A percentile compares a stretch with the other conserved stretches of the same genome.
These are phyloP conservation scores for Villa cingulata DNA, from an alignment of 2,888 invertebrate species.

Conservation along the genomic window DNA sequence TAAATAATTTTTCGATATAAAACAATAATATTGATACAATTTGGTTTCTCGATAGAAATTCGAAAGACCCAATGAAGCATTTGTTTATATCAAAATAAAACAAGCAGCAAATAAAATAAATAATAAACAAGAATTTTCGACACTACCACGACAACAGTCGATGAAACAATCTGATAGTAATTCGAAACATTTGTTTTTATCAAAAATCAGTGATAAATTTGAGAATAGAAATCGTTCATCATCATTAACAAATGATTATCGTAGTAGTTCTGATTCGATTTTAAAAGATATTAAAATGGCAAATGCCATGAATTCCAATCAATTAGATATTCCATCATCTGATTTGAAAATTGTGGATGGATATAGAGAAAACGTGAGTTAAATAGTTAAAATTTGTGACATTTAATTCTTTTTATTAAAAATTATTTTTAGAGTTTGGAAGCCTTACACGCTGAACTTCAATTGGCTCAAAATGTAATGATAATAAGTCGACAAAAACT, in stretches of 20 bases:
- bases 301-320: slow-evolving; percentile 25
- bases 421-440: slow-evolving; percentile 37
- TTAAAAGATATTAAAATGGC: slow-evolving; percentile 24
- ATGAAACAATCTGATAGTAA: slow-evolving; percentile 1
- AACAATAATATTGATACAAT: no score
- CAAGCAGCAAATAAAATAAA: slow-evolving; percentile 5
- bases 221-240: slow-evolving; percentile 7
- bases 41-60: slow-evolving; percentile 25
- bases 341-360: slow-evolving; percentile 34
- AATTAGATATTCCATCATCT: slow-evolving; percentile 20
- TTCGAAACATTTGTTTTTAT: slow-evolving; percentile 2
- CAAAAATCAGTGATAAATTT: neutral
- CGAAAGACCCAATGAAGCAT: slow-evolving; percentile 29
- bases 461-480: slow-evolving; percentile 37
- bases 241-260: slow-evolving; percentile 1
- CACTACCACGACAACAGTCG: slow-evolving; percentile 9
- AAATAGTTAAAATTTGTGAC: neutral
- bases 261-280: slow-evolving; percentile 6
- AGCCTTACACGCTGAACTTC: slow-evolving; percentile 32
- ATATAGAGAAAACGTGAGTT: slow-evolving; percentile 32
- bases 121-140: slow-evolving; percentile 1
- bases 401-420: slow-evolving; percentile 6
- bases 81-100: slow-evolving; percentile 22
- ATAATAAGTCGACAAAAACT: slow-evolving; percentile 35
- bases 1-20: no score